These are phyloP conservation scores for Glyptemys insculpta DNA, from an alignment of 2,797 vertebrate genomes.

Conservation along the genomic window DNA sequence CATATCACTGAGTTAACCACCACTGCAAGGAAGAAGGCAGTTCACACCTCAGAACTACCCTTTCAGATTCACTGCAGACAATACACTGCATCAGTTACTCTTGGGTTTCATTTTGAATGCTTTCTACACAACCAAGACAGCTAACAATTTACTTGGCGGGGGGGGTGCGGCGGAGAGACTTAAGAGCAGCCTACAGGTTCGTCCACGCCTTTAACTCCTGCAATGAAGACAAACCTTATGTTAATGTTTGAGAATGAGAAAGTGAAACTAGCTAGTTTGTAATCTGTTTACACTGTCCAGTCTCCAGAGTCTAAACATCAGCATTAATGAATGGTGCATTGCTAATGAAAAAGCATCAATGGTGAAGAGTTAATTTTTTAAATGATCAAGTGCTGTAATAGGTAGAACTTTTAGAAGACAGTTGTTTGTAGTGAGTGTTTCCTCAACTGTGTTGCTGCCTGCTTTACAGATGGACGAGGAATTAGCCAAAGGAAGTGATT, in stretches of 20 bases:
- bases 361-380: neutral
- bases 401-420: neutral
- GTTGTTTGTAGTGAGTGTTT: neutral
- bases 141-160: neutral
- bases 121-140: neutral
- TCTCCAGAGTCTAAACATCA: neutral
- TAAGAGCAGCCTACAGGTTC: neutral
- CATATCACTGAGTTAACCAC: neutral
- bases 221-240: fast-evolving
- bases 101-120: neutral
- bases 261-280: neutral
- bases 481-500: neutral
- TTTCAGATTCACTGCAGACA: neutral
- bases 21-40: neutral
- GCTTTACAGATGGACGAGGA: neutral
- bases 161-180: neutral
- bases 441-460: neutral
- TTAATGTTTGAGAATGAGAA: neutral
- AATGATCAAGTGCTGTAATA: neutral
- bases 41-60: neutral
- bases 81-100: neutral
- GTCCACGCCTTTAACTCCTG: neutral
- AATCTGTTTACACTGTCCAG: neutral
- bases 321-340: neutral
- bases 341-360: neutral